Evolutionary conservation across 2,797 vertebrate species (phyloP).

Genomic region (Sparidentex hasta): DNA sequence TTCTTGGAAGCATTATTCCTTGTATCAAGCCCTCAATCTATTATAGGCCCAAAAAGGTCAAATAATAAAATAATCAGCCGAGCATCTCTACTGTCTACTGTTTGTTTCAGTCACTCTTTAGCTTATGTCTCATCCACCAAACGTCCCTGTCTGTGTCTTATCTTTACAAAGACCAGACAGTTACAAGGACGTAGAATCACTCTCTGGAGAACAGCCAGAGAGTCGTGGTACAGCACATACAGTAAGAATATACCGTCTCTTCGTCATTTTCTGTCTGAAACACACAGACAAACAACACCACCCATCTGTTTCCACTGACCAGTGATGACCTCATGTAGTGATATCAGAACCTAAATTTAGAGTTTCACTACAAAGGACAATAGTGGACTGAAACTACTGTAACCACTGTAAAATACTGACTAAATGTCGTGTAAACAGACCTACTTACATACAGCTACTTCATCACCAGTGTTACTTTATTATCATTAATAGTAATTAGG

Average conservation of each 20-base stretch:
- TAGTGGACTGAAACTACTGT: not conserved
- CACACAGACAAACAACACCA: conserved; percentile 27
- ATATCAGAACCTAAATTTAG: conserved; percentile 10
- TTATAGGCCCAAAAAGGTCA: too few species aligned
- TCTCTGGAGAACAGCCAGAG: conserved; percentile 31
- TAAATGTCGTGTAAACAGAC: not conserved
- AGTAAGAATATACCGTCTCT: not conserved
- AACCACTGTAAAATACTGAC: not conserved
- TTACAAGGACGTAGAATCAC: conserved; percentile 37
- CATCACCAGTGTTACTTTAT: not conserved
- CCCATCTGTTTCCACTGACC: conserved; percentile 38
- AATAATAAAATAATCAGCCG: not conserved
- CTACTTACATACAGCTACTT: not conserved
- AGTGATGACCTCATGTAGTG: conserved; percentile 27
- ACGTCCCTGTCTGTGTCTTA: conserved; percentile 5
- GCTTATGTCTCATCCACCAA: not conserved
- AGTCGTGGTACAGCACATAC: not conserved
- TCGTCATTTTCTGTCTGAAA: conserved; percentile 5
- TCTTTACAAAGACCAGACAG: conserved; percentile 35
- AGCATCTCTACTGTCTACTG: not conserved
- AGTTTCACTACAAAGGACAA: not conserved
- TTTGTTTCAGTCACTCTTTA: not conserved
- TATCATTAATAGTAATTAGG: not conserved
- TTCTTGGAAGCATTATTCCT: too few species aligned
- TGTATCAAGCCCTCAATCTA: too few species aligned